A percentile compares a stretch with the other conserved stretches of the same genome.
Conservation (phyloP, 2,797 vertebrate genomes). For the Bradypus variegatus region DNA sequence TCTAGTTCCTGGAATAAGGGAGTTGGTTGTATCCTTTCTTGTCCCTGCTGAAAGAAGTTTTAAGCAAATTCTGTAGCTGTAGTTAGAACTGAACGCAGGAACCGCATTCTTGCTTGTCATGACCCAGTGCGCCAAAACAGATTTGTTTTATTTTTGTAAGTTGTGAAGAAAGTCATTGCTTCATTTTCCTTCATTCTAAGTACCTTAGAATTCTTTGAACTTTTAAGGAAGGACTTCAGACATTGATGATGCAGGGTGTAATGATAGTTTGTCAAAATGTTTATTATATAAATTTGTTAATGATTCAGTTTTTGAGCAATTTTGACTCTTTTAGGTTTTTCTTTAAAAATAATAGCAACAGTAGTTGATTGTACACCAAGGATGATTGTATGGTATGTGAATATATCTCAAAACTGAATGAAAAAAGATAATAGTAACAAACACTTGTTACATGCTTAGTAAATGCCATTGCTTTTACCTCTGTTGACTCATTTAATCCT, state of each 20-base stretch:
- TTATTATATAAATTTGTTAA: not conserved
- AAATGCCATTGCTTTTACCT: not conserved
- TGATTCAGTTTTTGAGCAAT: not conserved
- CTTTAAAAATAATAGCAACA: not conserved
- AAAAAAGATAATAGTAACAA: not conserved
- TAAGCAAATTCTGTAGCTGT: not conserved
- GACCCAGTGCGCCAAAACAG: not conserved
- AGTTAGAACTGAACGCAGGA: not conserved
- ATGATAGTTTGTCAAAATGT: not conserved
- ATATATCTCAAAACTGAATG: too few relatives aligned
- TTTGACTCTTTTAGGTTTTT: not conserved
- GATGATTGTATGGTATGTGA: too few relatives aligned
- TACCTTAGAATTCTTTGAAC: not conserved
- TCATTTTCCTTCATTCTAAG: not conserved
- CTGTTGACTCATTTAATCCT: not conserved
- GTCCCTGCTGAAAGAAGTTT: not conserved
- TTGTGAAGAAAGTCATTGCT: not conserved
- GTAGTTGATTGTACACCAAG: too few relatives aligned
- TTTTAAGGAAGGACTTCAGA: not conserved
- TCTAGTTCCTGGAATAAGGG: slow-evolving; percentile 14
- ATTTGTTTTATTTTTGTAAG: not conserved
- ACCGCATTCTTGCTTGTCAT: not conserved
- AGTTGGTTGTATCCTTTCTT: not conserved
- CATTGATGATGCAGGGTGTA: not conserved
- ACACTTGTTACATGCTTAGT: not conserved